phyloP scores from a whole-genome alignment of 2,113 vertebrate genomes.

The Cebidichthys violaceus region DNA sequence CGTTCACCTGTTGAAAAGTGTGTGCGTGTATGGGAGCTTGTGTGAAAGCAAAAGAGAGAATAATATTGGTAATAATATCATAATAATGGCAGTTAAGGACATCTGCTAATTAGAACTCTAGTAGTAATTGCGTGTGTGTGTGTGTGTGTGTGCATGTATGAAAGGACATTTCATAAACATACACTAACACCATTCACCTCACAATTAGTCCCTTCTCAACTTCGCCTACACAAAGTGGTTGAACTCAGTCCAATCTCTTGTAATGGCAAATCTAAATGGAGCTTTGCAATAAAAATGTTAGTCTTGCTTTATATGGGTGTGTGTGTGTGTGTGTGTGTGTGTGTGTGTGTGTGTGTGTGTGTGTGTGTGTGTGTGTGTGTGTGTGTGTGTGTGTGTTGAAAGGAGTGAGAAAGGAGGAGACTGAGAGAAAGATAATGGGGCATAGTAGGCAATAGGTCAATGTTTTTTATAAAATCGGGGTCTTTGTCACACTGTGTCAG shows the following conservation, averaged over 20 bases:
- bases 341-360: constrained; percentile 8
- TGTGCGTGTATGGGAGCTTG: constrained; percentile 6
- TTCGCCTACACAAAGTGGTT: constrained; percentile 45
- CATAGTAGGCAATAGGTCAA: constrained; percentile 59
- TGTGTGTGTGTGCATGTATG: background rate
- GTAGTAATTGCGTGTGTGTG: background rate
- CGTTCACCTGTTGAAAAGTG: constrained; percentile 67
- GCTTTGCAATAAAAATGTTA: constrained; percentile 30
- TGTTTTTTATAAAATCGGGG: constrained; percentile 64
- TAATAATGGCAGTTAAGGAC: constrained; percentile 50
- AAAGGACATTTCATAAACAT: constrained; percentile 69
- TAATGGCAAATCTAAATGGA: constrained; percentile 69
- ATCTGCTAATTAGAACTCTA: constrained; percentile 62
- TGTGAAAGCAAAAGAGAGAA: constrained; percentile 35
- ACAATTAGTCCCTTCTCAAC: constrained; percentile 57
- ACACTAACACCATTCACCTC: constrained; percentile 60
- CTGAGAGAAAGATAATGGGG: constrained; percentile 48
- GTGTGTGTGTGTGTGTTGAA: background rate
- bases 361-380: constrained; percentile 14
- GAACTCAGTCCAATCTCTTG: constrained; percentile 39
- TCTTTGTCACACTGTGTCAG: constrained; percentile 64
- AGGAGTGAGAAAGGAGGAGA: background rate
- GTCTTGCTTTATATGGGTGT: constrained; percentile 26
- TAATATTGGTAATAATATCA: constrained; percentile 44
- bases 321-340: background rate